Conservation (phyloP, 2,888 invertebrate genomes). For the Periphyllus acericola region DNA sequence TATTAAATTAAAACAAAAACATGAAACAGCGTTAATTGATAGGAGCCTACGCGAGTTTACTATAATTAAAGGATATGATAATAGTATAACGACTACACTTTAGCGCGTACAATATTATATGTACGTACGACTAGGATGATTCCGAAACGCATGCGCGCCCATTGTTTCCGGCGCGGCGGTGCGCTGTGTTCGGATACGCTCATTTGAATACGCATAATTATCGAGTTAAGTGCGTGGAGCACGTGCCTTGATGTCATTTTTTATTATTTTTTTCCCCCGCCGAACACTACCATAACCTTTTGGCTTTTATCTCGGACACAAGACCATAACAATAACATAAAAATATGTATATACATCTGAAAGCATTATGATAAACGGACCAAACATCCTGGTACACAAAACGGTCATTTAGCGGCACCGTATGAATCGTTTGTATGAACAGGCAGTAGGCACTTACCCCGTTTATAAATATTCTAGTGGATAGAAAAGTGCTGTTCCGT, state of each 20-base stretch:
- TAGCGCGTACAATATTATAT: background rate
- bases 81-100: background rate
- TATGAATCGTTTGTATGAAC: background rate
- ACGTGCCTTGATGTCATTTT: slow-evolving; percentile 49
- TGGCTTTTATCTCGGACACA: slow-evolving; percentile 57
- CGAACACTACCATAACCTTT: slow-evolving; percentile 44
- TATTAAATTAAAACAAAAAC: slow-evolving; percentile 16
- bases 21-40: slow-evolving; percentile 33
- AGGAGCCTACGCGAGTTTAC: slow-evolving; percentile 6
- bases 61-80: slow-evolving; percentile 45
- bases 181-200: slow-evolving; percentile 53
- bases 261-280: background rate
- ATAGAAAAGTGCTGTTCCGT: slow-evolving; percentile 9
- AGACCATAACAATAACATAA: slow-evolving; percentile 58
- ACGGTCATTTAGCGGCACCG: slow-evolving; percentile 51
- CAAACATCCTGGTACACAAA: slow-evolving; percentile 60
- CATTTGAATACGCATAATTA: slow-evolving; percentile 62
- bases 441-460: background rate
- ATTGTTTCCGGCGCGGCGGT: slow-evolving; percentile 59
- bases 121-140: slow-evolving; percentile 3
- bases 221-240: slow-evolving; percentile 59
- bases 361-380: slow-evolving; percentile 56
- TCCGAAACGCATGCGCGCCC: slow-evolving; percentile 28
- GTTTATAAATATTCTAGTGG: background rate
- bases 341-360: slow-evolving; percentile 12